Evolutionary conservation across 2,113 vertebrate genomes (phyloP).

Genomic region (Agelaius tricolor): DNA sequence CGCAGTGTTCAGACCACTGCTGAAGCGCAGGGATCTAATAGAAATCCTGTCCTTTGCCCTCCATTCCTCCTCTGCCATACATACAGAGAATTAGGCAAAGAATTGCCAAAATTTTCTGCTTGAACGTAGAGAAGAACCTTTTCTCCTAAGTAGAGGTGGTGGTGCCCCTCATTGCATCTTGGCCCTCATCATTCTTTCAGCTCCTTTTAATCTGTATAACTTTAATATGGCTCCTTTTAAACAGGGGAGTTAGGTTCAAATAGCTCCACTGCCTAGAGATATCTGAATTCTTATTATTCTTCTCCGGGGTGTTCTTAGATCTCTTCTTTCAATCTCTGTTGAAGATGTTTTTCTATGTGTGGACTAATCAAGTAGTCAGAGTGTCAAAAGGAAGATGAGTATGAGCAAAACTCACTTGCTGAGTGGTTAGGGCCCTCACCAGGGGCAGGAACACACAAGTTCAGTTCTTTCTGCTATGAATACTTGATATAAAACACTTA

Average conservation of each 20-base stretch:
- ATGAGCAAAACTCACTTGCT: constrained; percentile 15
- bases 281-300: constrained; percentile 12
- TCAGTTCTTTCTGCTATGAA: constrained; percentile 30
- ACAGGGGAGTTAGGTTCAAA: neutral
- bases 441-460: neutral
- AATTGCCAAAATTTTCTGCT: neutral
- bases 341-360: constrained; percentile 9
- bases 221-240: constrained; percentile 28
- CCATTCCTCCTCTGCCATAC: neutral
- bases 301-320: constrained; percentile 32
- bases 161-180: neutral
- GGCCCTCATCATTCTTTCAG: neutral
- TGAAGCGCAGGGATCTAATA: neutral
- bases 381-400: neutral
- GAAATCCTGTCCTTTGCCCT: neutral
- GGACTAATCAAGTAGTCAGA: constrained; percentile 38
- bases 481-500: constrained; percentile 52
- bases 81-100: neutral
- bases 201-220: neutral
- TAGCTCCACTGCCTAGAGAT: neutral
- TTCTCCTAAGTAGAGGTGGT: neutral
- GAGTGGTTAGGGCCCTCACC: constrained; percentile 20
- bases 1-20: neutral
- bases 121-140: neutral
- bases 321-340: neutral